Evolutionary conservation across 2,888 invertebrate genomes (phyloP), one percentile per base, ranked within the genome.

Genomic region (Pogonocherus hispidulus): DNA sequence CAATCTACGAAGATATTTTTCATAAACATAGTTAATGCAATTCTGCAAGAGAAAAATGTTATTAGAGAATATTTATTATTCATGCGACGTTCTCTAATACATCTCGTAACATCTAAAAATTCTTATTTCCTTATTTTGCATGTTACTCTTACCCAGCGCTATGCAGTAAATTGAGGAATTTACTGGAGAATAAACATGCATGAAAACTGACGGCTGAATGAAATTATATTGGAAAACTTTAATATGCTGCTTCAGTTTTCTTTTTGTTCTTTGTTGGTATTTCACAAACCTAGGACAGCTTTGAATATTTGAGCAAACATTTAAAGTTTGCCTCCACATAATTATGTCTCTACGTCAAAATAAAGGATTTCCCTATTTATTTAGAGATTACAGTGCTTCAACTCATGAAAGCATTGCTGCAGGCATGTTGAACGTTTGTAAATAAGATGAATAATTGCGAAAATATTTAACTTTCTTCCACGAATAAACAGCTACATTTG

Each of bases 221-320:
- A 22, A 49, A 49, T 49, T 49, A 49, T 49, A 49, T 49, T 22
- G 22, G 22, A n/a, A 49, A 49, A 49, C 20, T 49, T 49, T 22
- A 49, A 49, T 49, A 22, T 22, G 49, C 49, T n/a, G 49, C 9
- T 22, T n/a, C 22, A 2, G 11, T 20, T 47, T 3, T 49, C 20
- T 49, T 49, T 49, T n/a, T n/a, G 20, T 20, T 4, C 16, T 18
- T 18, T 49, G 22, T 49, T 49, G 11, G 49, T 14, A 11, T 14
- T n/a, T 41, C 41, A 41, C 14, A 11, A 9, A 41, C 41, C 16
- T 4, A 16, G 18, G 1, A 20, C 20, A 47, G 16, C 44, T 44
- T 41, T 41, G 16, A 44, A 14, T 14, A 44, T n/a, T 16, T 16
- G 44, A n/a, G 20, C 22, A 49, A 49, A 49, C 22, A 20, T 49